Conservation (phyloP, 2,797 vertebrate genomes). For the Myotis myotis region DNA sequence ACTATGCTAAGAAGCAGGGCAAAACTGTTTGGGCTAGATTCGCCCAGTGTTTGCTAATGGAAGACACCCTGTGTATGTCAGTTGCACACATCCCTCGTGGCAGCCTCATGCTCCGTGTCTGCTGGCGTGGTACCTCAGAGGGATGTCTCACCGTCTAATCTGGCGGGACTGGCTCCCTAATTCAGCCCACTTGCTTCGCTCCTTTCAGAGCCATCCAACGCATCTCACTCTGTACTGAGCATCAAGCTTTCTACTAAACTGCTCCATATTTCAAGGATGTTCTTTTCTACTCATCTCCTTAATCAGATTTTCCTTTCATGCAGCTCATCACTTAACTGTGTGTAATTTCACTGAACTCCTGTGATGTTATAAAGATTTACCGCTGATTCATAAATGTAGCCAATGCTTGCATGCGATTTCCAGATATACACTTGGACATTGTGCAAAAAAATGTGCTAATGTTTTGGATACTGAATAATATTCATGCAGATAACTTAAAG, state of each 20-base stretch:
- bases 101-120: fast-evolving
- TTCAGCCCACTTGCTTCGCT: background rate
- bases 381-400: background rate
- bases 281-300: background rate
- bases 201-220: background rate
- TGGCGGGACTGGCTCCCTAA: background rate
- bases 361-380: background rate
- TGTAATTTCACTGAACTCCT: background rate
- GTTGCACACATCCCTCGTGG: fast-evolving
- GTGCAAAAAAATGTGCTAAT: background rate
- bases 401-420: background rate
- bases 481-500: background rate
- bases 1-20: background rate
- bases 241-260: no score
- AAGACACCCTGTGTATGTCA: fast-evolving
- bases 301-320: background rate
- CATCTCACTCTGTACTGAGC: background rate
- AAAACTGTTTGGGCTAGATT: fast-evolving
- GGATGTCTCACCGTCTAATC: fast-evolving
- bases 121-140: no score
- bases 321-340: background rate
- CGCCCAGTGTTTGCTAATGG: background rate
- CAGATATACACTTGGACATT: fast-evolving
- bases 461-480: background rate
- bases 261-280: no score